Evolutionary conservation across 2,797 vertebrate species (phyloP).

Genomic region (Lagodon rhomboides): DNA sequence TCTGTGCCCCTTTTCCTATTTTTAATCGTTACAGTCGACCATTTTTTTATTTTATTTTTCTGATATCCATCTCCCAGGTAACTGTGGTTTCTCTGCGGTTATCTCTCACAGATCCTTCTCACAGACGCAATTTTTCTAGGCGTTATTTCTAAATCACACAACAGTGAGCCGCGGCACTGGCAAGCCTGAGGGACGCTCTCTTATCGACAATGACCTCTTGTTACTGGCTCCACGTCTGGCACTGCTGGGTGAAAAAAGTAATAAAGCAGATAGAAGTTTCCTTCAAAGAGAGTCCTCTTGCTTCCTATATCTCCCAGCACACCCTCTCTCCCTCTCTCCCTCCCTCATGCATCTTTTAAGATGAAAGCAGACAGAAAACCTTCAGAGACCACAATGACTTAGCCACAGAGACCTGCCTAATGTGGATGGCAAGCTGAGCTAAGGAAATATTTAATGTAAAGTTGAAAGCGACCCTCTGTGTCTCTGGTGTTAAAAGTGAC

Average conservation of each 20-base stretch:
- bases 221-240: constrained; percentile 53
- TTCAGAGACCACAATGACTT: constrained; percentile 62
- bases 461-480: constrained; percentile 49
- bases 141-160: constrained; percentile 32
- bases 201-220: constrained; percentile 60
- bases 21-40: constrained; percentile 48
- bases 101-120: constrained; percentile 19
- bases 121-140: constrained; percentile 17
- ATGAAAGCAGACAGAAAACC: constrained; percentile 72
- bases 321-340: not conserved
- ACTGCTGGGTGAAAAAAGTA: constrained; percentile 57
- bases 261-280: constrained; percentile 55
- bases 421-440: constrained; percentile 37
- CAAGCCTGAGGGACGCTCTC: constrained; percentile 38
- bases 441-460: constrained; percentile 55
- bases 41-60: constrained; percentile 8
- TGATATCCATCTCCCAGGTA: constrained; percentile 37
- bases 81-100: not conserved
- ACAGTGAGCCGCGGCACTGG: constrained; percentile 9
- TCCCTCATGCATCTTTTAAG: constrained; percentile 41
- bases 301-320: constrained; percentile 20
- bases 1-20: constrained; percentile 44
- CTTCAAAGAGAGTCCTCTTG: constrained; percentile 37
- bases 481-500: constrained; percentile 33
- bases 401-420: constrained; percentile 36